These are phyloP conservation scores for Desoria tigrina DNA, from an alignment of 2,888 invertebrate genomes.

Conservation along the genomic window DNA sequence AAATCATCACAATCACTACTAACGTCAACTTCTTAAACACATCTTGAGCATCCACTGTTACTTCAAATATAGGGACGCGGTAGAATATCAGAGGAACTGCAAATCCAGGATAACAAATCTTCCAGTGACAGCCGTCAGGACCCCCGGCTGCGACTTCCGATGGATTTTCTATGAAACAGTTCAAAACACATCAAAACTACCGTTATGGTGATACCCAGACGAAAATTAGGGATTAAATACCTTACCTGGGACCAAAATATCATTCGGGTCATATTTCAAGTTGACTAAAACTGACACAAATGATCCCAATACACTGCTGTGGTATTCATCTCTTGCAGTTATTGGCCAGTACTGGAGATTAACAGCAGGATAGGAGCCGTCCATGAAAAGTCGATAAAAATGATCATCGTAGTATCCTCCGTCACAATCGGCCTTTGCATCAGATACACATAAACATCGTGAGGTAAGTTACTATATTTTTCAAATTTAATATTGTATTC, in stretches of 20 bases:
- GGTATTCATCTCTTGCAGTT: conserved; percentile 24
- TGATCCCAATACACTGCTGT: not conserved
- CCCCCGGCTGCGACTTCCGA: too few species aligned
- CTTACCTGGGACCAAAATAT: too few species aligned
- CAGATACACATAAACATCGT: too few species aligned
- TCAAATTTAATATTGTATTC: too few species aligned
- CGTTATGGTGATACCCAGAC: too few species aligned
- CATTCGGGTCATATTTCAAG: too few species aligned
- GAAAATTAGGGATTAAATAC: conserved; percentile 24
- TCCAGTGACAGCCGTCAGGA: conserved; percentile 35
- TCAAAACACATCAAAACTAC: too few species aligned
- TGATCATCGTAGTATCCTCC: conserved; percentile 29
- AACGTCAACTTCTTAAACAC: conserved; percentile 26
- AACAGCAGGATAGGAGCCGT: conserved; percentile 25
- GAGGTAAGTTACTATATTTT: too few species aligned
- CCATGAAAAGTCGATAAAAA: conserved; percentile 27
- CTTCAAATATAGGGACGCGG: conserved; percentile 32
- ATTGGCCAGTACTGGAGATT: conserved; percentile 16
- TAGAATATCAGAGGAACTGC: conserved; percentile 36
- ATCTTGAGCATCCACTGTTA: conserved; percentile 25
- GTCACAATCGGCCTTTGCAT: conserved; percentile 36
- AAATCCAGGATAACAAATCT: conserved; percentile 45
- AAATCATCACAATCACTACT: too few species aligned
- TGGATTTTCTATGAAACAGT: too few species aligned
- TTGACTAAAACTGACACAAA: too few species aligned